Base-by-base conservation (phyloP, 92 coral and sea anemone genomes). In the Actinostola sp. region DNA sequence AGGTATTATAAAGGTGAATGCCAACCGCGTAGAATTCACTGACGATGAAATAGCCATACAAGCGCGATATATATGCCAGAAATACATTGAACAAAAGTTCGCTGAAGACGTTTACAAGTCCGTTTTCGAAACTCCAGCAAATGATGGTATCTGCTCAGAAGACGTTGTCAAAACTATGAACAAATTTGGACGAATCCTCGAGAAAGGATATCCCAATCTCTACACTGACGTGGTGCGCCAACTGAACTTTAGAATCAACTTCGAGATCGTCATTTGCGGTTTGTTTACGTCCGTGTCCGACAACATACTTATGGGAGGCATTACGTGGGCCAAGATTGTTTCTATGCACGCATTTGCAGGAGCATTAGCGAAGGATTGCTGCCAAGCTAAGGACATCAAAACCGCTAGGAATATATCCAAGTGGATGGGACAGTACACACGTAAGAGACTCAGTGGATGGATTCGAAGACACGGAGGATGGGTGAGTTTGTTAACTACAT, bases 331-430 rank as follows among this genome's bases (percentile, higher is more conserved):
- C 0, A 74, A 91, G 63, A 92, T 95, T 51, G 82, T 95, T 4
- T 93, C 99, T 0, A 45, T 95, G 77, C 89, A 88, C 73, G 97
- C 99, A 13, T 95, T 95, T 53, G 92, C 99, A 5, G 95, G 84
- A 8, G 92, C 97, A 0, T 76, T 95, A 7, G 97, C 97, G 0
- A 63, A 64, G 13, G 99, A 95, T 57, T 92, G 96, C 52, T 88
- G 89, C 26, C 83, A 89, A 17, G 79, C 82, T 0, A 81, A 87
- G 8, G 92, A 86, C 30, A 77, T 86, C 3, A 80, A 91, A 48
- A 81, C 89, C 16, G 84, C 87, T 15, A 88, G 67, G 12, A 72
- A 72, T 65, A 61, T 95, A 16, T 72, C 93, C 1, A 87, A 79
- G 14, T 95, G 99, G 88, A 85, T 95, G 90, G 93, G 87, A 7